A percentile compares a stretch with the other conserved stretches of the same genome.
phyloP scores from a whole-genome alignment of 2,888 invertebrate species.

The Gnatocerus cornutus region DNA sequence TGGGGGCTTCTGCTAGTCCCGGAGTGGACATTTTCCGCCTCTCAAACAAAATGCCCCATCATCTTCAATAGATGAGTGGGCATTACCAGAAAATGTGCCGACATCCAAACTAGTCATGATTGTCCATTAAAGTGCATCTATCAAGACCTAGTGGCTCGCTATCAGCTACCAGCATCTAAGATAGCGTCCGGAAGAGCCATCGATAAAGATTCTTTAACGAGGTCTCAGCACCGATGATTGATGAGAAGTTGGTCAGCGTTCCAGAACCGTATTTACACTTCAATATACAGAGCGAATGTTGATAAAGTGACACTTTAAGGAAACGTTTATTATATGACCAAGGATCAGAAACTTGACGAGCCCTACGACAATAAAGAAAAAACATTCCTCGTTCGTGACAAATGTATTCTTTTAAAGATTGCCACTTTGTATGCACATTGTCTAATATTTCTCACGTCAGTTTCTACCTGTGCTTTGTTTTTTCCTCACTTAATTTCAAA shows the following conservation, averaged over 20 bases:
- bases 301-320: no score
- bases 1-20: neutral
- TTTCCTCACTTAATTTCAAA: neutral
- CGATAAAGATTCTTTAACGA: slow-evolving; percentile 40
- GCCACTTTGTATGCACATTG: no score
- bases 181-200: slow-evolving; percentile 23
- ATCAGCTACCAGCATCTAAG: slow-evolving; percentile 29
- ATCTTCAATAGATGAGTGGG: slow-evolving; percentile 40
- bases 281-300: slow-evolving; percentile 10
- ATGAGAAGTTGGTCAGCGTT: slow-evolving; percentile 39
- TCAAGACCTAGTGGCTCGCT: slow-evolving; percentile 39
- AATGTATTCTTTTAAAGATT: no score
- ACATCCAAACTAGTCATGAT: slow-evolving; percentile 47
- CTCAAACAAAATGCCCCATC: slow-evolving; percentile 19
- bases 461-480: neutral
- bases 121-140: slow-evolving; percentile 49
- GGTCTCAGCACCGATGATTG: slow-evolving; percentile 38
- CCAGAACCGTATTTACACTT: slow-evolving; percentile 38
- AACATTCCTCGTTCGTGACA: no score
- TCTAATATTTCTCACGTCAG: no score
- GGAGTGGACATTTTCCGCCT: slow-evolving; percentile 3
- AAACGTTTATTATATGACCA: no score
- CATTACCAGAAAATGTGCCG: slow-evolving; percentile 45
- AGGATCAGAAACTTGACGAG: no score
- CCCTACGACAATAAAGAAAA: no score